A percentile compares a stretch with the other conserved stretches of the same genome.
Conservation (phyloP, 2,113 vertebrate genomes). For the Ochotona curzoniae region DNA sequence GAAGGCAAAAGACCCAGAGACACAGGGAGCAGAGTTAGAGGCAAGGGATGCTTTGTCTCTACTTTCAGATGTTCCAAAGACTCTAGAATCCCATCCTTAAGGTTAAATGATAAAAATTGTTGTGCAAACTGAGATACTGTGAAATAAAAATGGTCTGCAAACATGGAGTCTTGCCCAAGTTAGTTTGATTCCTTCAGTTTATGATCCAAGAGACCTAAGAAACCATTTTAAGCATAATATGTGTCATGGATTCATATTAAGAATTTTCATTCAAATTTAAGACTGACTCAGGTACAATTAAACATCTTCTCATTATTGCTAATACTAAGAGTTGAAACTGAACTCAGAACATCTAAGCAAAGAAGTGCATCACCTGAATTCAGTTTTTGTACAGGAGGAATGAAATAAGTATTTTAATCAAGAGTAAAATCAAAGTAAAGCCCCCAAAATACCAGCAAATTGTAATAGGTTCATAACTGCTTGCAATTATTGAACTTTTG, state of each 20-base stretch:
- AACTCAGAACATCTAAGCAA: background rate
- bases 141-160: background rate
- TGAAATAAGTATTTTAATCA: background rate
- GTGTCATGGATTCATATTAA: background rate
- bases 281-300: background rate
- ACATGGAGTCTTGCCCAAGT: background rate
- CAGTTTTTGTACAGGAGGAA: background rate
- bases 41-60: background rate
- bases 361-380: background rate
- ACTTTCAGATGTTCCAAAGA: background rate
- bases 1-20: background rate
- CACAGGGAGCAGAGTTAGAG: background rate
- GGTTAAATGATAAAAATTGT: background rate
- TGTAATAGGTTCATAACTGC: background rate
- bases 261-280: slow-evolving; percentile 4
- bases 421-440: background rate
- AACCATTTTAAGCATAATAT: background rate
- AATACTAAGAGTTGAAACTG: background rate
- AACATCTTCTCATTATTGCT: background rate
- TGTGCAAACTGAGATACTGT: background rate
- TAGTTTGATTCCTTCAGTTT: slow-evolving; percentile 8
- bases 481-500: too few relatives aligned
- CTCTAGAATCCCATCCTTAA: background rate
- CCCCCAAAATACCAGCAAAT: background rate
- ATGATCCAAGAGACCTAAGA: background rate